Evolutionary conservation across 2,113 vertebrate species (phyloP).

Genomic region (Lepus americanus): DNA sequence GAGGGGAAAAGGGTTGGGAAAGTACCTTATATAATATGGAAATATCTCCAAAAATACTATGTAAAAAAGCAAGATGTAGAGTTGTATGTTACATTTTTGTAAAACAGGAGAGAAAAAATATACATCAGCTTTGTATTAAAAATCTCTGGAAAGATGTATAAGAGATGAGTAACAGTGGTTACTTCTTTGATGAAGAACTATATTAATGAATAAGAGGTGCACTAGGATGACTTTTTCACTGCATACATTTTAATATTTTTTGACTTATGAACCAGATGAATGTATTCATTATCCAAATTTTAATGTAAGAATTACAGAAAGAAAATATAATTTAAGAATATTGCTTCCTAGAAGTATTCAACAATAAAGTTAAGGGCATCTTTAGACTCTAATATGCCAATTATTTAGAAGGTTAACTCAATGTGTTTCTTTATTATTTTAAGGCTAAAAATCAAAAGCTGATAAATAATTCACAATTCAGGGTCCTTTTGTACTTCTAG

Average conservation of each 20-base stretch:
- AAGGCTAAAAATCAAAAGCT: constrained; percentile 45
- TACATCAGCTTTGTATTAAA: constrained; percentile 13
- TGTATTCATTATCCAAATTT: constrained; percentile 55
- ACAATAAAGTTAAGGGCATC: constrained; percentile 32
- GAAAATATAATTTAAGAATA: neutral
- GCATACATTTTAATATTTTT: constrained; percentile 34
- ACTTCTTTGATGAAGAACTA: neutral
- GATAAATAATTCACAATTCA: constrained; percentile 24
- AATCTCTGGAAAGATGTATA: constrained; percentile 14
- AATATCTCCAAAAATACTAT: neutral
- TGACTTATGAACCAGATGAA: constrained; percentile 50
- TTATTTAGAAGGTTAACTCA: constrained; percentile 7
- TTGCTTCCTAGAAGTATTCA: neutral
- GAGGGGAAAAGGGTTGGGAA: neutral
- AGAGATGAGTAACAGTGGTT: neutral
- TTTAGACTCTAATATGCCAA: neutral
- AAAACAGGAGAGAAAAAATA: neutral
- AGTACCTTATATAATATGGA: neutral
- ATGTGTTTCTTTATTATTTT: constrained; percentile 27
- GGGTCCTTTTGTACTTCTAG: neutral
- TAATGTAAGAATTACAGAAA: constrained; percentile 51
- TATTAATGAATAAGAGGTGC: neutral
- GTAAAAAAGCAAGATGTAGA: neutral
- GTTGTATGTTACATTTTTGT: neutral
- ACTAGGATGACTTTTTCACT: constrained; percentile 4